These are phyloP conservation scores for Neodiprion pinetum DNA, from an alignment of 1,140 invertebrate species.

Conservation along the genomic window DNA sequence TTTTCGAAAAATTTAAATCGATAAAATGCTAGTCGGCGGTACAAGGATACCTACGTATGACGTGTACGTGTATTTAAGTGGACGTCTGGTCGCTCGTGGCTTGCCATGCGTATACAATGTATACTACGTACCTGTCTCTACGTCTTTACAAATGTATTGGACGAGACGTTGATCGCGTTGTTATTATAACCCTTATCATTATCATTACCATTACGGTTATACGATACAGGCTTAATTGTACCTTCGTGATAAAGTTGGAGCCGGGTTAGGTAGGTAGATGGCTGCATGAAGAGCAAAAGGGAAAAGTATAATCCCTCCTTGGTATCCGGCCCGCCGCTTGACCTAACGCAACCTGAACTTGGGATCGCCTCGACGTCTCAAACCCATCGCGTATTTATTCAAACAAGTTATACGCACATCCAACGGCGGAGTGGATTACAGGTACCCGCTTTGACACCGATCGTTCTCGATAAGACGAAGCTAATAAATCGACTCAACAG, in stretches of 20 bases:
- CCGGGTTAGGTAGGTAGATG: background rate
- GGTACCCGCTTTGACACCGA: no score
- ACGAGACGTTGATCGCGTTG: slow-evolving; percentile 3
- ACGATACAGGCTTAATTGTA: slow-evolving; percentile 5
- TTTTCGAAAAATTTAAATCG: no score
- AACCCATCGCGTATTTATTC: no score
- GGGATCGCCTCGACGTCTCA: background rate
- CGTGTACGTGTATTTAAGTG: no score
- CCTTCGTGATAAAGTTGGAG: background rate
- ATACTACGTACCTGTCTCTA: background rate
- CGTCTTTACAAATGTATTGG: background rate
- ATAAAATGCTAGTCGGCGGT: no score
- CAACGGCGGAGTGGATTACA: no score
- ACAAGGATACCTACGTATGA: no score
- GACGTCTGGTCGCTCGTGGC: no score
- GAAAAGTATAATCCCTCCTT: background rate
- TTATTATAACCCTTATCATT: slow-evolving; percentile 3
- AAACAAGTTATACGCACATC: no score
- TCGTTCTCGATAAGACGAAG: no score
- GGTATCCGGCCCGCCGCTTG: background rate
- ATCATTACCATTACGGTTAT: slow-evolving; percentile 1
- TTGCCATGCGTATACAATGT: no score
- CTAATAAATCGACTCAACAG: no score
- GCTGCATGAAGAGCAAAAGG: background rate
- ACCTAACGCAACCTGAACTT: background rate